Evolutionary conservation across 2,797 vertebrate genomes (phyloP), one percentile per base, ranked within the genome.

Genomic region (Clarias platycephalus): DNA sequence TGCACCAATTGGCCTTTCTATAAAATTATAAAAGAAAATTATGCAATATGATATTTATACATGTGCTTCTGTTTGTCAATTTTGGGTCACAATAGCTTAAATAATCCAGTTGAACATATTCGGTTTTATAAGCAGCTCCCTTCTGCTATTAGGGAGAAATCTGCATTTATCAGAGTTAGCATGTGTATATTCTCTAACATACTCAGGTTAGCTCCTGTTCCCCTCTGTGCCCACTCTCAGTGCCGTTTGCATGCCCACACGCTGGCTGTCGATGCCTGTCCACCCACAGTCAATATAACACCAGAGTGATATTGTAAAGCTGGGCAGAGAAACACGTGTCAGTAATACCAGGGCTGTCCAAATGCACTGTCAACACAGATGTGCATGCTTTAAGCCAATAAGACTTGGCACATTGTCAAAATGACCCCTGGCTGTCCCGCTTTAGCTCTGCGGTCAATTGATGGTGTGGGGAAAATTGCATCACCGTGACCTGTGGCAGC

Each of bases 201-300:
- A 26, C 26, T 67, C 72, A 81, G 86, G 76, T 77, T 58, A 80
- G 55, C 53, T 79, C 2, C 80, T 58, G 66, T 83, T 66, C 83
- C 68, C 76, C 53, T 60, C 2, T 26, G 44, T 76, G 67, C 82
- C 68, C 72, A 80, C 64, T 66, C 63, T 34, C 55, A 71, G 82
- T 80, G 37, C 63, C 20, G 13, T 82, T 68, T 64, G 49, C 24
- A 67, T 66, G 57, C 8, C 60, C 60, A 75, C 70, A 68, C 40
- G 12, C 81, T 67, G 84, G 20, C 75, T 67, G 31, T 66, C 53
- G 57, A 78, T 64, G 44, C 74, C 7, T 63, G 55, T 74, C 82
- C 78, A 58, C 34, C 68, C 68, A 37, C 84, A 84, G 89, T 94
- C 90, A 80, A 89, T 94, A 88, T 85, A 82, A 82, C 91, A 88